These are phyloP conservation scores for Ennomos fuscantarius DNA, from an alignment of 2,888 invertebrate species.

Conservation along the genomic window DNA sequence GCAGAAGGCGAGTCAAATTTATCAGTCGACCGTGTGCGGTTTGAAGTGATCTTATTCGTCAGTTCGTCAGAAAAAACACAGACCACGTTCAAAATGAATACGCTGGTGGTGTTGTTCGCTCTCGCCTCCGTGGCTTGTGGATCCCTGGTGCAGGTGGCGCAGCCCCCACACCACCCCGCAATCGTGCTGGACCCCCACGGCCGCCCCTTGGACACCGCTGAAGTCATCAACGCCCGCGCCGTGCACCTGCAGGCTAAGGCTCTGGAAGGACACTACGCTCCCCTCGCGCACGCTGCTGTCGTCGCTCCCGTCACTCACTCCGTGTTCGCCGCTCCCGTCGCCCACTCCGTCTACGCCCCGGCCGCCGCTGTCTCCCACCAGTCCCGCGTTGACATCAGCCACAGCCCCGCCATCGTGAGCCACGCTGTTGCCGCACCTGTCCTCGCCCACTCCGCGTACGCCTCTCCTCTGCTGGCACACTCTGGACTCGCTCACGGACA, in stretches of 20 bases:
- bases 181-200: slow-evolving; percentile 77
- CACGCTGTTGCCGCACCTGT: slow-evolving; percentile 32
- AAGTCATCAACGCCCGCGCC: slow-evolving; percentile 77
- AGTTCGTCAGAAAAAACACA: slow-evolving; percentile 52
- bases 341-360: slow-evolving; percentile 45
- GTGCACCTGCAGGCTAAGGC: slow-evolving; percentile 80
- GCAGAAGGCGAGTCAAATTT: slow-evolving; percentile 49
- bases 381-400: slow-evolving; percentile 61
- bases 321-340: slow-evolving; percentile 44
- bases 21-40: slow-evolving; percentile 69
- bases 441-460: slow-evolving; percentile 46
- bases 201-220: slow-evolving; percentile 79
- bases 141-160: slow-evolving; percentile 74
- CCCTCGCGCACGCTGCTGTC: slow-evolving; percentile 54
- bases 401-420: slow-evolving; percentile 48
- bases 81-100: slow-evolving; percentile 62
- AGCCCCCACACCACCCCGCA: slow-evolving; percentile 76
- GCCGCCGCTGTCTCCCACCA: slow-evolving; percentile 59
- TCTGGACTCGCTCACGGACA: slow-evolving; percentile 49
- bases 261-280: slow-evolving; percentile 62
- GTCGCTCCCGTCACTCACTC: slow-evolving; percentile 54
- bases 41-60: slow-evolving; percentile 71
- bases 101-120: slow-evolving; percentile 87
- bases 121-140: slow-evolving; percentile 85
- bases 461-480: slow-evolving; percentile 56